Percentiles rank a stretch among this genome's conserved stretches.
Evolutionary conservation across 2,888 invertebrate genomes (phyloP).

Genomic region (Epiblema foenella): DNA sequence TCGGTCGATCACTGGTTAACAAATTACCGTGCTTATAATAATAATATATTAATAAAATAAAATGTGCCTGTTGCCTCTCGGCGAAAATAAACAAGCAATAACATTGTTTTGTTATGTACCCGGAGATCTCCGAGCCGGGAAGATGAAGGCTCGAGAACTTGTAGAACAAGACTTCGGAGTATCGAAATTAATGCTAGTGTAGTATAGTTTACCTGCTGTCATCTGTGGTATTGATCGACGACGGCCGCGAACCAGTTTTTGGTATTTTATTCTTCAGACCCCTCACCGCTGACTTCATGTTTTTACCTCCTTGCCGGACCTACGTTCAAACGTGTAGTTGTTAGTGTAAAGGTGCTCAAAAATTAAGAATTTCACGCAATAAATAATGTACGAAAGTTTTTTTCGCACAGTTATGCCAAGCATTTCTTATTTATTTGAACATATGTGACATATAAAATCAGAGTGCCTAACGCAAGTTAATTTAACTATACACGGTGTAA

Average conservation of each 20-base stretch:
- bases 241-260: constrained; percentile 71
- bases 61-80: no score
- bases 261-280: constrained; percentile 78
- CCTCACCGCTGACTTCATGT: constrained; percentile 76
- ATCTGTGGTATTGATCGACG: constrained; percentile 75
- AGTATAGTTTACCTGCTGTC: constrained; percentile 69
- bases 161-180: no score
- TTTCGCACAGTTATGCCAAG: not conserved
- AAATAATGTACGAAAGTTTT: not conserved
- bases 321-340: constrained; percentile 44
- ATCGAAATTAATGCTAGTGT: not conserved
- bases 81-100: no score
- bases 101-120: no score
- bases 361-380: not conserved
- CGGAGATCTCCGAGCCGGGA: no score
- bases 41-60: no score
- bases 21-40: no score
- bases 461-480: no score
- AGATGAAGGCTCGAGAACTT: no score
- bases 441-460: no score
- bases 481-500: no score
- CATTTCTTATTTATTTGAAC: not conserved
- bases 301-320: constrained; percentile 80
- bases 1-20: no score
- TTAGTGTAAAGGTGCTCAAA: not conserved